Conservation (phyloP, 2,113 vertebrate genomes). For the Eleginops maclovinus region DNA sequence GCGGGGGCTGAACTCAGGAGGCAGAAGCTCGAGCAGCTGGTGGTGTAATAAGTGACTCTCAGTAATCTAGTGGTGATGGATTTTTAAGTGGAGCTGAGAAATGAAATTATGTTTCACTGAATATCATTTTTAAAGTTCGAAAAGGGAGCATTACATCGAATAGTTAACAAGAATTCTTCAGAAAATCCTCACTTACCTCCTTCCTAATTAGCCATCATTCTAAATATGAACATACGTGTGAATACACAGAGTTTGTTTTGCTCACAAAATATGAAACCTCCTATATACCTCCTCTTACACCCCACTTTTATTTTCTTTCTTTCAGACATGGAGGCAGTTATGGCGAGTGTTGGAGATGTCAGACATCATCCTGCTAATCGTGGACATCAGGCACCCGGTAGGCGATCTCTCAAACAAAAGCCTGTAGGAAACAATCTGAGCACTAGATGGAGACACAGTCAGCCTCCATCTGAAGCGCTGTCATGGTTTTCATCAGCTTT, state of each 20-base stretch:
- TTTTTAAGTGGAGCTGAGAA: conserved; percentile 36
- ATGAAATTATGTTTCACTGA: neutral
- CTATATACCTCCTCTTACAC: neutral
- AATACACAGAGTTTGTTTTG: neutral
- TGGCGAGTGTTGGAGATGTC: conserved; percentile 97
- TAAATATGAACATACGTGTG: neutral
- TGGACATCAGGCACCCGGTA: conserved; percentile 93
- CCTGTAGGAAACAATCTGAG: neutral
- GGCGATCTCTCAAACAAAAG: conserved; percentile 51
- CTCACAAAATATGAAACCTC: neutral
- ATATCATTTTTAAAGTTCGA: neutral
- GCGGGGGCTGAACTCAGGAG: conserved; percentile 39
- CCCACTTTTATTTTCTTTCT: neutral
- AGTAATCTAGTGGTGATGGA: conserved; percentile 38
- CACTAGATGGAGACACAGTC: conserved; percentile 71
- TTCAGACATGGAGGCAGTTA: conserved; percentile 93
- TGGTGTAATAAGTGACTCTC: conserved; percentile 45
- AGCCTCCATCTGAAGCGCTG: neutral
- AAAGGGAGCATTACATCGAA: neutral
- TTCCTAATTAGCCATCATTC: neutral
- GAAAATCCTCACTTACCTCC: neutral
- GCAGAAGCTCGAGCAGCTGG: conserved; percentile 18
- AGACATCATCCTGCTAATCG: conserved; percentile 91
- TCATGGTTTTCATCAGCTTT: neutral
- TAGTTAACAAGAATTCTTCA: no score